Evolutionary conservation across 2,888 invertebrate genomes (phyloP), one percentile per base, ranked within the genome.

Genomic region (Euphydryas editha): DNA sequence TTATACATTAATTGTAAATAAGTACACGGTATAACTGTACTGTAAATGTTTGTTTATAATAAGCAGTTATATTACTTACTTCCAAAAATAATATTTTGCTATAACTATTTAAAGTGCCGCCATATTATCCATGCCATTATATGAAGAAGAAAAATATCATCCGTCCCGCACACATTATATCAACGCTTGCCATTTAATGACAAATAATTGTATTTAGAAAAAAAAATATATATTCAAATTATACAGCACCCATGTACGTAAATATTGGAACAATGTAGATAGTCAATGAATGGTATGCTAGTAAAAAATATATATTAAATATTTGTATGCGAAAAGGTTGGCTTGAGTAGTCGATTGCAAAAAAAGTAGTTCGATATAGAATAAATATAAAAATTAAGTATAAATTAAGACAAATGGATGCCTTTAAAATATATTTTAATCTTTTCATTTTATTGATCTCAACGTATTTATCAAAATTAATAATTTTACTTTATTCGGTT

Each of bases 131-230:
- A 70, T 60, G 70, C 70, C 68, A 70, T 70, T 60, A 59, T 51
- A 56, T 18, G 20, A 57, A 39, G 17, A 55, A n/a, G n/a, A 37
- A 57, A 47, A 17, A 36, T 36, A 62, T 69, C 69, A 66, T 72
- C 74, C 74, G 73, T 74, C 74, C 73, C 66, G 59, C 66, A 67
- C 42, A 54, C 49, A 54, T 54, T 47, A 37, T 44, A 60, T 65
- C 64, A 58, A 60, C 62, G 73, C 74, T 74, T 72, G 73, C 72
- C 69, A 68, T 68, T 62, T 65, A 17, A 62, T 46, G 66, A 72
- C 68, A 64, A 65, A 70, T 70, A 68, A 70, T 72, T 72, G 68
- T 70, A 67, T 64, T 64, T 70, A 70, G 70, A 61, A 42, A 62
- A 49, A 47, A 21, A 49, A 15, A 24, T n/a, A n/a, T n/a, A n/a